Evolutionary conservation across 2,113 vertebrate genomes (phyloP), one percentile per base, ranked within the genome.

Genomic region (Seriola aureovittata): DNA sequence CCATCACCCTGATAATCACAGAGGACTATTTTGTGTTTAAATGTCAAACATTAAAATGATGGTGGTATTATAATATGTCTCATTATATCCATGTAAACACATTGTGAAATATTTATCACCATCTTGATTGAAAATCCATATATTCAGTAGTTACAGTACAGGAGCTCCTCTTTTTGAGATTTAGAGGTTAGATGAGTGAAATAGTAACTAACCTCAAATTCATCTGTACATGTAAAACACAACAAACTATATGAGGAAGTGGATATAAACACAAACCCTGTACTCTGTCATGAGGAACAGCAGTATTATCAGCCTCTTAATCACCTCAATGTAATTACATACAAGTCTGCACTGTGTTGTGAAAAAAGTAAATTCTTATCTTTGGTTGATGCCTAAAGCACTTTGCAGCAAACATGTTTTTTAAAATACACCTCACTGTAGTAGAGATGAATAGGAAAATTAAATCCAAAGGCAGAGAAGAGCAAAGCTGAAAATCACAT

Each of bases 401-500:
- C 40, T 77, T 46, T 81, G n/a, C 2, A 0, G 5, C 3, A 23
- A 68, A 68, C 3, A 17, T 59, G 23, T 60, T 65, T 62, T 71
- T 68, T 74, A 50, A 83, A 79, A 67, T 42, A 16, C 14, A 42
- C 48, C 64, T 60, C 11, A 62, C 50, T 76, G 9, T 1, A 19
- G 17, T 19, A 40, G 29, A 70, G 38, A 10, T 62, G 38, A 71
- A 59, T 54, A 42, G 16, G 21, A 50, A 70, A 63, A 70, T 55
- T 14, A 42, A 66, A 75, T 66, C 58, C 40, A 57, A 38, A 71
- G 66, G 59, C 29, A 76, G 65, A 71, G 14, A 71, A 29, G 25
- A 25, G 54, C 38, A 3, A 0, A 5, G 64, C 63, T 62, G 19
- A 36, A 69, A 67, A 23, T 25, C 60, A 32, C 12, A 13, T 34